phyloP scores from a whole-genome alignment of 2,888 invertebrate species.

The Oscheius sp. region DNA sequence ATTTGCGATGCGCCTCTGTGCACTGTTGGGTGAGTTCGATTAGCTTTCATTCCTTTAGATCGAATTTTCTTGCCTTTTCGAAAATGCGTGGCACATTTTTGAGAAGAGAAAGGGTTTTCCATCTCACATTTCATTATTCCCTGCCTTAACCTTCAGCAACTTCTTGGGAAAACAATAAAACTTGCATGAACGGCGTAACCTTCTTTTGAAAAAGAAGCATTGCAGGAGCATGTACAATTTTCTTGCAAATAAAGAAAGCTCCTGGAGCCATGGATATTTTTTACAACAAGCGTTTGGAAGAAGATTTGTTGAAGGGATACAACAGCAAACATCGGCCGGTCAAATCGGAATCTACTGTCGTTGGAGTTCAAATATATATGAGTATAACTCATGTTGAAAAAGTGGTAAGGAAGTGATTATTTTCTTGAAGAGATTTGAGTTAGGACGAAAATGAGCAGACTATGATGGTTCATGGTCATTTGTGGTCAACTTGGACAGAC shows the following conservation, averaged over 20 bases:
- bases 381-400: constrained; percentile 66
- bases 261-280: not conserved
- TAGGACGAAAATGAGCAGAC: constrained; percentile 68
- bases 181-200: too few relatives aligned
- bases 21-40: constrained; percentile 15
- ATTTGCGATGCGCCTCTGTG: constrained; percentile 9
- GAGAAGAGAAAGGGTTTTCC: too few relatives aligned
- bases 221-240: too few relatives aligned
- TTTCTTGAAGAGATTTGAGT: not conserved
- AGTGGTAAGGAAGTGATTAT: constrained; percentile 51
- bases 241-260: too few relatives aligned
- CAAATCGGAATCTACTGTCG: constrained; percentile 57
- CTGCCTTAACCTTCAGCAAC: too few relatives aligned
- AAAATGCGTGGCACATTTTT: too few relatives aligned
- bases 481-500: constrained; percentile 65
- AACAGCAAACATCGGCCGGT: constrained; percentile 64
- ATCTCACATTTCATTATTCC: too few relatives aligned
- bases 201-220: too few relatives aligned
- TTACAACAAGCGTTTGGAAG: constrained; percentile 25
- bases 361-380: constrained; percentile 57
- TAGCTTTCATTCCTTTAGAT: not conserved
- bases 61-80: not conserved
- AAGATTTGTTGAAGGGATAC: constrained; percentile 43
- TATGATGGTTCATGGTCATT: constrained; percentile 63
- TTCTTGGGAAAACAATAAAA: too few relatives aligned